A percentile compares a stretch with the other conserved stretches of the same genome.
Conservation (phyloP, 2,888 invertebrate species). For the Platypus cylindrus region DNA sequence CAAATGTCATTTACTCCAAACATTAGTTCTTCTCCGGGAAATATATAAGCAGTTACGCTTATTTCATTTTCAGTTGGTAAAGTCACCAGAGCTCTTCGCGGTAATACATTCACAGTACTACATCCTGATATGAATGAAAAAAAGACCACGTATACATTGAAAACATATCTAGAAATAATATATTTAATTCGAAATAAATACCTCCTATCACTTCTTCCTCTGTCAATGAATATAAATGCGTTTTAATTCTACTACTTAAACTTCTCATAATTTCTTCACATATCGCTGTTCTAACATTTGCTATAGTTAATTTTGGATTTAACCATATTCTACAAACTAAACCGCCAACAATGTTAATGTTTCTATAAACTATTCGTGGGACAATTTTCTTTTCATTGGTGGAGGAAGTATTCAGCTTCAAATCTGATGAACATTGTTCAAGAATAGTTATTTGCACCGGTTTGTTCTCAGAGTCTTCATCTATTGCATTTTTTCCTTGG, state of each 20-base stretch:
- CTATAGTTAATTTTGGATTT: slow-evolving; percentile 60
- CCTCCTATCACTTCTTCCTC: slow-evolving; percentile 69
- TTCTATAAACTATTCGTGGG: slow-evolving; percentile 49
- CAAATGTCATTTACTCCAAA: slow-evolving; percentile 73
- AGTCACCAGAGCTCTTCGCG: slow-evolving; percentile 70
- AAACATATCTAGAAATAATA: too few relatives aligned
- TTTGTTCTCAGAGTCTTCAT: slow-evolving; percentile 38
- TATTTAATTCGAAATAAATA: slow-evolving; percentile 25
- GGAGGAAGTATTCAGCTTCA: too few relatives aligned
- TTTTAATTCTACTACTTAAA: slow-evolving; percentile 70
- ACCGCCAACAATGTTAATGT: slow-evolving; percentile 58
- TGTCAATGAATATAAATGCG: slow-evolving; percentile 86
- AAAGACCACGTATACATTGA: background rate
- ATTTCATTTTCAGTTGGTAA: slow-evolving; percentile 49
- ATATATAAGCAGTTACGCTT: slow-evolving; percentile 78
- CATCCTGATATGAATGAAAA: background rate
- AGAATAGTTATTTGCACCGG: slow-evolving; percentile 53
- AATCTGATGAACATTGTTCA: slow-evolving; percentile 35
- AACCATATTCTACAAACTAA: slow-evolving; percentile 66
- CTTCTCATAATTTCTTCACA: slow-evolving; percentile 78
- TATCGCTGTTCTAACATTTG: slow-evolving; percentile 58
- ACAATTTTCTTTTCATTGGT: too few relatives aligned
- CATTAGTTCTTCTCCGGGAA: slow-evolving; percentile 77
- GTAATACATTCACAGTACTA: slow-evolving; percentile 78
- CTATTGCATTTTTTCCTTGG: too few relatives aligned